Conservation (phyloP, 2,797 vertebrate species). For the Anguilla megastoma region DNA sequence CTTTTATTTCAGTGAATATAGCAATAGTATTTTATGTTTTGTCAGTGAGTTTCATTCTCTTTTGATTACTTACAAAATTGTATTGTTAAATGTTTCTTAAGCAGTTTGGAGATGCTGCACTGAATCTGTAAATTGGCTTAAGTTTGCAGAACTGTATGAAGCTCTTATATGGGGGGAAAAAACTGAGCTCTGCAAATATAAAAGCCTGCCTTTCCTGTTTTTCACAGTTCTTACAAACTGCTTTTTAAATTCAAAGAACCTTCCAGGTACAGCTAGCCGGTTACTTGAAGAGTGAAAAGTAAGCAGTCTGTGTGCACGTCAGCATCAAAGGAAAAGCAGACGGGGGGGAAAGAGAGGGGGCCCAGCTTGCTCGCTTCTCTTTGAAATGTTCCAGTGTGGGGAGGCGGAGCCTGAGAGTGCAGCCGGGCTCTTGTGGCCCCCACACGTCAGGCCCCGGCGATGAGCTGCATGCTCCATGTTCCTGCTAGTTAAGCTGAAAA, state of each 20-base stretch:
- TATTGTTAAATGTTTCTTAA: neutral
- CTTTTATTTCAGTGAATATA: neutral
- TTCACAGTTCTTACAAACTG: slow-evolving; percentile 28
- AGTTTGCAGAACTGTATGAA: neutral
- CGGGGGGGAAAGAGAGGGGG: slow-evolving; percentile 48
- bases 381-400: slow-evolving; percentile 54
- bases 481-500: slow-evolving; percentile 67
- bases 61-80: neutral
- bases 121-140: neutral
- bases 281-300: slow-evolving; percentile 64
- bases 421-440: slow-evolving; percentile 46
- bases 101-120: neutral
- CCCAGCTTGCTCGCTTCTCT: slow-evolving; percentile 60
- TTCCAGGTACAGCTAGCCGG: slow-evolving; percentile 55
- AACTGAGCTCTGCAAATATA: neutral
- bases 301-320: slow-evolving; percentile 62
- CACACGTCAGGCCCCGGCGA: slow-evolving; percentile 53
- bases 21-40: no score
- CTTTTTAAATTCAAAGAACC: slow-evolving; percentile 61
- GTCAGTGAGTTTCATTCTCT: neutral
- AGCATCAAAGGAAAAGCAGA: slow-evolving; percentile 56
- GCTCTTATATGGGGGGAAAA: neutral
- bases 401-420: neutral
- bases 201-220: slow-evolving; percentile 8
- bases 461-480: slow-evolving; percentile 54